Percentiles rank a stretch among this genome's conserved stretches.
These are phyloP conservation scores for Ichneumoninae sp. DNA, from an alignment of 2,888 invertebrate species.

Conservation along the genomic window DNA sequence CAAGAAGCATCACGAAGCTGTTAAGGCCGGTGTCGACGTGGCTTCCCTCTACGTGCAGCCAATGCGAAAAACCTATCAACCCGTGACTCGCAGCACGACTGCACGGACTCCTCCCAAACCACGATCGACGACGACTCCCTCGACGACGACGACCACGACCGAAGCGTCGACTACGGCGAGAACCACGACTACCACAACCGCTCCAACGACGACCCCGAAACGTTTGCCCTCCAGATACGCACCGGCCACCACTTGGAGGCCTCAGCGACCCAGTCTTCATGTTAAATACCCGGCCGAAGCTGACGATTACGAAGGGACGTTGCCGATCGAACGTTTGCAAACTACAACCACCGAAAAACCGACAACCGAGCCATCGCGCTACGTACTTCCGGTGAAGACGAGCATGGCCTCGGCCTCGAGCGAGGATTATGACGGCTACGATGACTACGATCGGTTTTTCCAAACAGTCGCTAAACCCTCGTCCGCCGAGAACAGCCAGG, in stretches of 20 bases:
- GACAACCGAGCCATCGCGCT: constrained; percentile 63
- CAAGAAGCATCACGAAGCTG: constrained; percentile 69
- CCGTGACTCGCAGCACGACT: constrained; percentile 64
- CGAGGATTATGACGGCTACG: constrained; percentile 83
- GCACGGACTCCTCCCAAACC: constrained; percentile 68
- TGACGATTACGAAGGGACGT: constrained; percentile 70
- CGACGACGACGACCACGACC: constrained; percentile 66
- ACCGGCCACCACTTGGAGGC: constrained; percentile 83
- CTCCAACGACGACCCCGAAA: constrained; percentile 71
- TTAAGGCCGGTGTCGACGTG: constrained; percentile 55
- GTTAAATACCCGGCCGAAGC: constrained; percentile 58
- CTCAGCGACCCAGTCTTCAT: constrained; percentile 68
- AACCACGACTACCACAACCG: constrained; percentile 61
- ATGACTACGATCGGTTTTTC: constrained; percentile 73
- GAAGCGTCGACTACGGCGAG: constrained; percentile 68
- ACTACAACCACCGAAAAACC: constrained; percentile 51
- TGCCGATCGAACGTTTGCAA: constrained; percentile 78
- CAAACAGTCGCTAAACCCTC: constrained; percentile 18
- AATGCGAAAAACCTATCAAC: constrained; percentile 62
- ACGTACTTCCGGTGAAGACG: constrained; percentile 49
- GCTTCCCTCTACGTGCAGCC: constrained; percentile 61
- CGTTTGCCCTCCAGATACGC: constrained; percentile 75
- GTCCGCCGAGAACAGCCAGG: constrained; percentile 17
- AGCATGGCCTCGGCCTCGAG: constrained; percentile 54
- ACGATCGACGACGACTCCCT: constrained; percentile 67